phyloP scores from a whole-genome alignment of 2,888 invertebrate species.

The Nomada ferruginata region DNA sequence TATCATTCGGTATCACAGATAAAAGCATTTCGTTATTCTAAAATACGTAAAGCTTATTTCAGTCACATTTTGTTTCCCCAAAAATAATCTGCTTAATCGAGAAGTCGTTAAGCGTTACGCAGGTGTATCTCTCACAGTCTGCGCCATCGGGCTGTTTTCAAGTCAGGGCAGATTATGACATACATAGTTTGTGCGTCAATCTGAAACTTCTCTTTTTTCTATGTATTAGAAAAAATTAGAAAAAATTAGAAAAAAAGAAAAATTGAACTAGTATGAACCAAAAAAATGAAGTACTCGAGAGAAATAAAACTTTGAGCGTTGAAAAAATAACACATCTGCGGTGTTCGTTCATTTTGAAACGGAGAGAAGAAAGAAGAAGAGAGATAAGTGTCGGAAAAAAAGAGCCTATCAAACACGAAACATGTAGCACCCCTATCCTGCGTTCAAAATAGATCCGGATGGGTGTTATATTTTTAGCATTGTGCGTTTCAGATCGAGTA shows the following conservation, averaged over 20 bases:
- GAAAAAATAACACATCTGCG: not conserved
- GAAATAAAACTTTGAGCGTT: not conserved
- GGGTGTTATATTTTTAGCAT: conserved; percentile 44
- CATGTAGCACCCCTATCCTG: conserved; percentile 17
- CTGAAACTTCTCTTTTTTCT: conserved; percentile 45
- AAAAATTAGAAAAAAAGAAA: not conserved
- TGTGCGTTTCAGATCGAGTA: conserved; percentile 60
- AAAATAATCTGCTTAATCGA: conserved; percentile 16
- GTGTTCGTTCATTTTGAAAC: not conserved
- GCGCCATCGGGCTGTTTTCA: conserved; percentile 13
- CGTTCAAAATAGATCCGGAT: conserved; percentile 38
- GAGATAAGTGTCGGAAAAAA: not conserved
- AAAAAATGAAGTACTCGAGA: not conserved
- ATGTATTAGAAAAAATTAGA: conserved; percentile 4
- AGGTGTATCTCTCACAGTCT: conserved; percentile 49
- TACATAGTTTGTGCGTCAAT: conserved; percentile 48
- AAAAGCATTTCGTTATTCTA: conserved; percentile 31
- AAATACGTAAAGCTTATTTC: conserved; percentile 15
- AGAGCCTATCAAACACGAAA: conserved; percentile 8
- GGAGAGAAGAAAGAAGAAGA: not conserved
- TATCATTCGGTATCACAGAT: conserved; percentile 33
- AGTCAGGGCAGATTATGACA: conserved; percentile 42
- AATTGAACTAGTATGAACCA: not conserved
- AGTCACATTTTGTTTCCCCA: conserved; percentile 3
- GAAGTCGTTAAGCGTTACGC: conserved; percentile 14